Evolutionary conservation across 2,797 vertebrate genomes (phyloP).

Genomic region (Parauchenoglanis ngamensis): DNA sequence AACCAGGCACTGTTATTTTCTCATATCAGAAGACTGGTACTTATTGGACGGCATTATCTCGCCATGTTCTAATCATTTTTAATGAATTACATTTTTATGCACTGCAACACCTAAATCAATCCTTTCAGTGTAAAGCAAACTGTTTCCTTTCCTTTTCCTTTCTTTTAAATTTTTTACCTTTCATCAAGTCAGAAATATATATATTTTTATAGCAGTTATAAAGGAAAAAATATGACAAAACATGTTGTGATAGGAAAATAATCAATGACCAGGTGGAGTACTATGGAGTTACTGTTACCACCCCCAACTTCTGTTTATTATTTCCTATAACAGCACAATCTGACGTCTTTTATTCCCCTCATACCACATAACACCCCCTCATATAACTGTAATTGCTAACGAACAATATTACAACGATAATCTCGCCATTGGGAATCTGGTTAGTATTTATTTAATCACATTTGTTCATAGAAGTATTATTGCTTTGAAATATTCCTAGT

Average conservation of each 20-base stretch:
- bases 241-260: background rate
- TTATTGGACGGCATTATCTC: background rate
- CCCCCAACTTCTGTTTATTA: background rate
- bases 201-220: too few species aligned
- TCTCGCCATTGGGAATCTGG: background rate
- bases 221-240: background rate
- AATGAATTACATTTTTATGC: background rate
- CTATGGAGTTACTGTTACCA: background rate
- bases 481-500: background rate
- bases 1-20: background rate
- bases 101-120: background rate
- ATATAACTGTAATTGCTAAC: background rate
- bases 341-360: background rate
- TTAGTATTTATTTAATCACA: background rate
- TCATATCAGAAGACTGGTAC: background rate
- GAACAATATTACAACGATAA: background rate
- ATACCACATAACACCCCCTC: too few species aligned
- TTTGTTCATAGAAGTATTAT: background rate
- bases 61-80: background rate
- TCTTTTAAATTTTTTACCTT: background rate
- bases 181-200: too few species aligned
- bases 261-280: background rate
- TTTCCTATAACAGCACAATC: background rate
- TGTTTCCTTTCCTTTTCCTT: background rate
- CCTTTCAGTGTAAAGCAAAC: background rate